Base-by-base conservation (phyloP, 2,797 vertebrate genomes). In the Knipowitschia caucasica region DNA sequence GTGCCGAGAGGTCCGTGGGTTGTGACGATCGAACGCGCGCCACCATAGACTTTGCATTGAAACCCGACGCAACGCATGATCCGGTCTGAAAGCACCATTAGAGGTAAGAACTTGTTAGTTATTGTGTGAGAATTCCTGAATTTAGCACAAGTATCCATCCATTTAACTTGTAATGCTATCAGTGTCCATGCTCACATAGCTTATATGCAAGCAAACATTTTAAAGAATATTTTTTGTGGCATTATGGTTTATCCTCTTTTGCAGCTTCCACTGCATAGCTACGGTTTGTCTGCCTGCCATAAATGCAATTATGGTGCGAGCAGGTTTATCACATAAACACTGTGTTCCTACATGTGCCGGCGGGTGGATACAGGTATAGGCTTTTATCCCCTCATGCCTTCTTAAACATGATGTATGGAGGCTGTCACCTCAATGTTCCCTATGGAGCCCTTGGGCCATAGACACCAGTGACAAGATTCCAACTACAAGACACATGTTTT, bases 321-420 rank as follows among this genome's bases (percentile, higher is more conserved):
- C 25, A 45, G n/a, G 25, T 45, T n/a, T n/a, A 11, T 30, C 15
- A 46, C 44, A 46, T 46, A 46, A 46, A 46, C 44, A 30, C 4
- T 45, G 44, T 18, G 15, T 5, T 7, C 44, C 15, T 17, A 24
- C 2, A 4, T 17, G 27, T 25, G 27, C 43, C 26, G 23, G 24
- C 42, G 27, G 43, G 43, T 45, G n/a, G 24, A 45, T 27, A 15
- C 23, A 44, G 24, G 14, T 27, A 43, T 6, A 29, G 43, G 14
- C 44, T 52, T 75, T 39, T 50, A 65, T 67, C 57, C 49, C 51
- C 53, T 54, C 58, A 68, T 57, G 67, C 55, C 65, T 71, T 55
- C 62, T 77, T 81, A 66, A 69, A 69, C 62, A 59, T 76, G 68
- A 79, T 78, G 51, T 45, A 79, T 82, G 65, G 30, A 61, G 35